Evolutionary conservation across 2,888 invertebrate species (phyloP).

Genomic region (Aphidius colemani): DNA sequence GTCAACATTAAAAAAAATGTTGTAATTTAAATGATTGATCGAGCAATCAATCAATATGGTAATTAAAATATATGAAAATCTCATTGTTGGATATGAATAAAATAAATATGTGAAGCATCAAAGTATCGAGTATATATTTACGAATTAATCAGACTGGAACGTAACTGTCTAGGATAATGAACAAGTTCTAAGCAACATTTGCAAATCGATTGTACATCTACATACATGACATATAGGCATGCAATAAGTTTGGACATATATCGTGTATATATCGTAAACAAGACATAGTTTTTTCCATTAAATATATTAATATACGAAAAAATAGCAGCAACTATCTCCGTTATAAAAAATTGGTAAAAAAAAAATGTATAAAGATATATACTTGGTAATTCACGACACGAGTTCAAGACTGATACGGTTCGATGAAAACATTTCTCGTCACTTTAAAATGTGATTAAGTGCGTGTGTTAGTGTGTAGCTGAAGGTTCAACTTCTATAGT

Average conservation of each 20-base stretch:
- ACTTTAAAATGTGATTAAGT: background rate
- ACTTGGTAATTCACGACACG: conserved; percentile 23
- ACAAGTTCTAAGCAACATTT: conserved; percentile 10
- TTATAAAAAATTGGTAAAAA: too few species aligned
- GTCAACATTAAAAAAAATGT: background rate
- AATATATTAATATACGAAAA: too few species aligned
- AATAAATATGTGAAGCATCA: too few species aligned
- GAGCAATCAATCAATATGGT: too few species aligned
- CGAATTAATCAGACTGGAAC: conserved; percentile 20
- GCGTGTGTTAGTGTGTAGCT: conserved; percentile 2
- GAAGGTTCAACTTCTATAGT: conserved; percentile 4
- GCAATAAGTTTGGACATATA: too few species aligned
- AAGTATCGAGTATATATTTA: background rate
- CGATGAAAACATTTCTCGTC: conserved; percentile 1
- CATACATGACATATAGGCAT: too few species aligned
- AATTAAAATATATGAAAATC: too few species aligned
- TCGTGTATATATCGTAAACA: too few species aligned
- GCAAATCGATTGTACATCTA: background rate
- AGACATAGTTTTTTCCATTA: too few species aligned
- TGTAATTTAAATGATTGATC: too few species aligned
- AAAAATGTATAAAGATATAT: background rate
- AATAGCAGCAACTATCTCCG: too few species aligned
- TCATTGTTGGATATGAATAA: too few species aligned
- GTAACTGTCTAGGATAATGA: conserved; percentile 17
- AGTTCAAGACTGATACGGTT: conserved; percentile 22